Evolutionary conservation across 2,888 invertebrate species (phyloP), one percentile per base, ranked within the genome.

Genomic region (Isoperla grammatica): DNA sequence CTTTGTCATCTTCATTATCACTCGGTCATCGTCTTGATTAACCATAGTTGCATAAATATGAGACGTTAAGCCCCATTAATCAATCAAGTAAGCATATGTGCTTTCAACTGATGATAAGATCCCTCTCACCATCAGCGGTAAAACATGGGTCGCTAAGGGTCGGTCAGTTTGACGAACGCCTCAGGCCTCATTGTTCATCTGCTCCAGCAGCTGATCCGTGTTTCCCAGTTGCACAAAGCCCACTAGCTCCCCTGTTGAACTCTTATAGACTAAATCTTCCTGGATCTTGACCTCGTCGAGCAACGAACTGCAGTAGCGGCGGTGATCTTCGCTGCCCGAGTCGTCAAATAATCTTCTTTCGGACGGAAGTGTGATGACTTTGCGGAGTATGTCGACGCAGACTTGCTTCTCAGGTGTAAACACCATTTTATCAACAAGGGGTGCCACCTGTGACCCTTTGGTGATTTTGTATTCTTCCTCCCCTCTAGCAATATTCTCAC

Each of bases 321-420:
- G 15, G 17, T 17, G 45, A n/a, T 45, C 45, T 45, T 45, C 45
- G 15, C 45, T 45, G 2, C 15, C 45, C 2, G 45, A 45, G 12
- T 45, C 45, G 17, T 45, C 45, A 17, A 45, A 45, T 17, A 45
- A 45, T 17, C 45, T n/a, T 4, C 45, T 45, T 45, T 45, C 45
- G 9, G 45, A 45, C 9, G 45, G 45, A 8, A 45, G 45, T 2
- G 45, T 45, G 17, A 45, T 15, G 2, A 45, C 45, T 17, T 45
- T 45, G 45, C 45, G 4, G 45, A 45, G 19, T 45, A 45, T n/a
- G 45, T 45, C 9, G 45, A 15, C 9, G 45, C 45, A 13, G 45
- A 45, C 15, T 45, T 45, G 13, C 15, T 15, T 19, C 15, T 45
- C 13, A 45, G 17, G 19, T 45, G 15, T 8, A 45, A 19, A 19